Conservation (phyloP, 2,888 invertebrate genomes). For the Microctonus brassicae region DNA sequence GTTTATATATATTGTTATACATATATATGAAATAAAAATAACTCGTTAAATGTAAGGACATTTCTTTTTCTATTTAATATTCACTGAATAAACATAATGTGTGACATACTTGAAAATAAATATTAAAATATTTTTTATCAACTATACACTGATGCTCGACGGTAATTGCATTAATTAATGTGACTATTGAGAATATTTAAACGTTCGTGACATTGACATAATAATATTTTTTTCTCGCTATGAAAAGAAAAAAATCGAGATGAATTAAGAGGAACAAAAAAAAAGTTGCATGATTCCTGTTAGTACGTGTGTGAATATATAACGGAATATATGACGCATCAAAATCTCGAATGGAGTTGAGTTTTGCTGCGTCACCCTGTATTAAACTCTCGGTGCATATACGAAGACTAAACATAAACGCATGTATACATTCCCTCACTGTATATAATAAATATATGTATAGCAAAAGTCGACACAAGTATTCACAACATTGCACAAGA, state of each 20-base stretch:
- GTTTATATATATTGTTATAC: background rate
- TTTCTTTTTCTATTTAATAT: background rate
- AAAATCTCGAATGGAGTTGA: background rate
- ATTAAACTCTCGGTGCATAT: constrained; percentile 33
- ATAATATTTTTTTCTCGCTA: background rate
- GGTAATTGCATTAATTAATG: background rate
- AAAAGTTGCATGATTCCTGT: background rate
- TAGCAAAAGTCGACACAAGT: background rate
- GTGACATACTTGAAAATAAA: background rate
- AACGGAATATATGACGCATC: background rate
- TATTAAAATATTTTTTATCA: background rate
- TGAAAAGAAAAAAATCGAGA: background rate
- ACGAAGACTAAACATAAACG: constrained; percentile 48
- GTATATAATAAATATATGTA: background rate
- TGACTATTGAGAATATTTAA: background rate
- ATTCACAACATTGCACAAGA: background rate
- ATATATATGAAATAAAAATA: background rate
- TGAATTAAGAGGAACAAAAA: background rate
- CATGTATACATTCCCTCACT: background rate
- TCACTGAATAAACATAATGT: background rate
- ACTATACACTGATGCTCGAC: no score
- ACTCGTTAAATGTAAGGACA: background rate
- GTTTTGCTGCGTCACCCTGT: constrained; percentile 32
- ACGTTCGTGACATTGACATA: background rate
- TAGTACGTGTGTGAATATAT: background rate